Conservation (phyloP, 2,888 invertebrate genomes). For the Callyntrura sp. region DNA sequence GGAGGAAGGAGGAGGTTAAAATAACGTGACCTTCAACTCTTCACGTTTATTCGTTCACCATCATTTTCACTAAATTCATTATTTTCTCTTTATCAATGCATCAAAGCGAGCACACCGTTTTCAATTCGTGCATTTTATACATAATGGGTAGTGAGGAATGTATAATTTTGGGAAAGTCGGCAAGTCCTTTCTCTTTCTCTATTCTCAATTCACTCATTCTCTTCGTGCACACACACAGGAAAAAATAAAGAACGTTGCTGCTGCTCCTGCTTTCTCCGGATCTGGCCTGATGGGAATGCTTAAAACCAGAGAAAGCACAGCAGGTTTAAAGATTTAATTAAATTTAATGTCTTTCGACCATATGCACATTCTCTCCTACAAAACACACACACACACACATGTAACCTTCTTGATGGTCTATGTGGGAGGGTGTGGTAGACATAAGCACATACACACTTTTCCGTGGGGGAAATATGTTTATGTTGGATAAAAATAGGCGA, state of each 20-base stretch:
- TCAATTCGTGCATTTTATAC: neutral
- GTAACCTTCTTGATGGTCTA: neutral
- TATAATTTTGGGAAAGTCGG: slow-evolving; percentile 3
- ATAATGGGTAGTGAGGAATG: neutral
- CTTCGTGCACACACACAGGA: neutral
- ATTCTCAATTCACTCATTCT: neutral
- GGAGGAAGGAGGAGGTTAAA: neutral
- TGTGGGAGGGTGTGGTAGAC: slow-evolving; percentile 35
- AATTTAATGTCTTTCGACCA: slow-evolving; percentile 26
- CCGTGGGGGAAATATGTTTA: neutral
- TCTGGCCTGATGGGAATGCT: neutral
- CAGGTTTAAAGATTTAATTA: slow-evolving; percentile 26
- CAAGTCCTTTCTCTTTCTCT: slow-evolving; percentile 9
- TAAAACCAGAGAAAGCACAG: neutral
- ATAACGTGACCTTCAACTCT: neutral
- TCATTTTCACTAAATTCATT: neutral
- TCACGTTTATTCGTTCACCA: neutral
- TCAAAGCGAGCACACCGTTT: neutral
- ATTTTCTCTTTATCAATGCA: too few species aligned
- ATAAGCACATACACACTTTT: too few species aligned
- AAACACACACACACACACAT: neutral
- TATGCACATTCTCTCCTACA: neutral
- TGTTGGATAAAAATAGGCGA: neutral
- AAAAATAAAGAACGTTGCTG: neutral
- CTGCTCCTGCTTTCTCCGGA: neutral